A percentile compares a stretch with the other conserved stretches of the same genome.
Conservation (phyloP, 2,113 vertebrate genomes). For the Equus quagga region DNA sequence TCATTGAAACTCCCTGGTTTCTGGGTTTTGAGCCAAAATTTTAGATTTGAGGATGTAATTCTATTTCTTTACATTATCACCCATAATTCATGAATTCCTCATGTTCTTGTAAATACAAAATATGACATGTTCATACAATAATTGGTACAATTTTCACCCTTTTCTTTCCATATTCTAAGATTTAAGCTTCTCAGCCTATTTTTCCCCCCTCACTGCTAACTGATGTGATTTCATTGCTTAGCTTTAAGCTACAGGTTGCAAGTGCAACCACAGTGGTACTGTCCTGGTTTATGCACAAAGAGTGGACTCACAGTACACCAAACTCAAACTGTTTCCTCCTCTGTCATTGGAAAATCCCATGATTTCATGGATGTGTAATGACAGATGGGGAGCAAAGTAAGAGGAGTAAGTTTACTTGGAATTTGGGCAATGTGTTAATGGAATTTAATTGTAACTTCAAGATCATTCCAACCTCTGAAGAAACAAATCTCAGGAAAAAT, state of each 20-base stretch:
- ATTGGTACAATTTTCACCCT: neutral
- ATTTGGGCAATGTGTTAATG: too few relatives aligned
- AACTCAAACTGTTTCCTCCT: too few relatives aligned
- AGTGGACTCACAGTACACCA: too few relatives aligned
- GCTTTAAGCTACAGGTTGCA: neutral
- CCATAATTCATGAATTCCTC: neutral
- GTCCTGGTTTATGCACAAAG: too few relatives aligned
- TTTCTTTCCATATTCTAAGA: neutral
- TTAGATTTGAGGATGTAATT: neutral
- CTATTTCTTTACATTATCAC: neutral
- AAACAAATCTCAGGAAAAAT: slow-evolving; percentile 55
- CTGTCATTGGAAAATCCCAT: too few relatives aligned
- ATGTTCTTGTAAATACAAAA: neutral
- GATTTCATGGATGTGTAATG: too few relatives aligned
- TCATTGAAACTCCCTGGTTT: neutral
- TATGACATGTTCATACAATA: neutral
- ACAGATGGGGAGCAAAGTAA: too few relatives aligned
- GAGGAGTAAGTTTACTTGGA: too few relatives aligned
- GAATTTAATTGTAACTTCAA: too few relatives aligned
- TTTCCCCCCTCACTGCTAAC: neutral
- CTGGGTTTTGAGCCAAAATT: neutral
- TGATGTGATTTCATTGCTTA: neutral
- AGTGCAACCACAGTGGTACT: too few relatives aligned
- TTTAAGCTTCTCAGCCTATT: neutral
- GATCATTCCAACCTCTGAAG: neutral